These are phyloP conservation scores for Plutella xylostella DNA, from an alignment of 2,888 invertebrate species.

Conservation along the genomic window DNA sequence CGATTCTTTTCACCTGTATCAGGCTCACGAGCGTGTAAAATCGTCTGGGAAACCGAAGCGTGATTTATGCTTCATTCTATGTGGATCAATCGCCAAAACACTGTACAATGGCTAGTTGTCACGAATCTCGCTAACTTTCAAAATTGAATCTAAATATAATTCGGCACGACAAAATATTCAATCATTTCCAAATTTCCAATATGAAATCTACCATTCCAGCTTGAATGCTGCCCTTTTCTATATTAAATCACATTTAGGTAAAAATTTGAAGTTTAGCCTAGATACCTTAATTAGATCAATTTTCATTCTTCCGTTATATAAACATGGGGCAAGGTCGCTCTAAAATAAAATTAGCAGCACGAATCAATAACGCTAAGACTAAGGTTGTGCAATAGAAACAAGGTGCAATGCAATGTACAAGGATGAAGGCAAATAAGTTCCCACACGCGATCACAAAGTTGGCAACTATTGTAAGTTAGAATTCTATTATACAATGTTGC, in stretches of 20 bases:
- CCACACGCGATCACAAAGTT: slow-evolving; percentile 20
- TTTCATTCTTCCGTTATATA: slow-evolving; percentile 19
- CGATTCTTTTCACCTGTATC: slow-evolving; percentile 20
- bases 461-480: not conserved
- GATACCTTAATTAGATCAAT: too few species aligned
- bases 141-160: slow-evolving; percentile 17
- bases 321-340: slow-evolving; percentile 13
- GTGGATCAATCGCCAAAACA: slow-evolving; percentile 24
- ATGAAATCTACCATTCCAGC: too few species aligned
- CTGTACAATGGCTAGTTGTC: slow-evolving; percentile 21
- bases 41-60: slow-evolving; percentile 29
- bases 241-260: too few species aligned
- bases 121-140: slow-evolving; percentile 20
- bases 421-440: slow-evolving; percentile 18
- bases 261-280: too few species aligned
- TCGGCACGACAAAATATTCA: slow-evolving; percentile 14
- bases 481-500: not conserved
- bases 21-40: slow-evolving; percentile 27
- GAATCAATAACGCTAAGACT: slow-evolving; percentile 20
- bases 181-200: too few species aligned
- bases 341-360: slow-evolving; percentile 20
- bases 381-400: slow-evolving; percentile 17
- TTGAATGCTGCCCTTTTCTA: too few species aligned
- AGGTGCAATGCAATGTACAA: slow-evolving; percentile 12
- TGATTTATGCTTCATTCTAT: slow-evolving; percentile 29